A percentile compares a stretch with the other conserved stretches of the same genome.
These are phyloP conservation scores for Pholis gunnellus DNA, from an alignment of 2,113 vertebrate species.

Conservation along the genomic window DNA sequence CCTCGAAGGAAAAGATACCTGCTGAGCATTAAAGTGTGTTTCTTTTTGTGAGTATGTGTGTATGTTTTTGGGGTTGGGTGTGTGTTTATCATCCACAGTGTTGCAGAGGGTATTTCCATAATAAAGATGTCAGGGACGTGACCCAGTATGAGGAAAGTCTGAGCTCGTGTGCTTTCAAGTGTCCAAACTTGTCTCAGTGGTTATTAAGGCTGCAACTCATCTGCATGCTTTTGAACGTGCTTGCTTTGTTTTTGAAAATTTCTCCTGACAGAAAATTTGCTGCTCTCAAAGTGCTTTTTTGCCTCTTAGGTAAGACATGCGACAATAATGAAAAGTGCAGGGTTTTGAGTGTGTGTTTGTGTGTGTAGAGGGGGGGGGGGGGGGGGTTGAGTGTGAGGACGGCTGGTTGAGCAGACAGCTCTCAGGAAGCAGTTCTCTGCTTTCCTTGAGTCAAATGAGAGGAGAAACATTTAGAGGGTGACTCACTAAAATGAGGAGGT, in stretches of 20 bases:
- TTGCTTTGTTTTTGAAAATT: constrained; percentile 40
- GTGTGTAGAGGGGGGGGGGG: neutral
- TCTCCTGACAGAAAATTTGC: neutral
- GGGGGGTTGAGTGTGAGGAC: constrained; percentile 2
- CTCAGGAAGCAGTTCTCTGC: constrained; percentile 50
- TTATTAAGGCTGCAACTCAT: constrained; percentile 54
- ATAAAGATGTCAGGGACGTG: constrained; percentile 44
- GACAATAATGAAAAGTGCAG: constrained; percentile 63
- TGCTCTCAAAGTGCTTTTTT: constrained; percentile 29
- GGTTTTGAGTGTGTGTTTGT: neutral
- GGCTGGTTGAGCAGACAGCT: constrained; percentile 49
- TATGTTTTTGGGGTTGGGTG: constrained; percentile 83
- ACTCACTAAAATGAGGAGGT: constrained; percentile 65
- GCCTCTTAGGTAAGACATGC: constrained; percentile 54
- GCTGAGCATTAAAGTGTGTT: constrained; percentile 80
- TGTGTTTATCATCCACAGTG: constrained; percentile 89
- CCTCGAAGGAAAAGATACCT: constrained; percentile 56
- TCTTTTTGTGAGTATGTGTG: constrained; percentile 85
- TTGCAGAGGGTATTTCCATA: constrained; percentile 90
- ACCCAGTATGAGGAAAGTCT: constrained; percentile 51
- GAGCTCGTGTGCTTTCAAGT: constrained; percentile 53
- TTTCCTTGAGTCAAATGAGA: constrained; percentile 65
- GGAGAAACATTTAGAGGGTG: constrained; percentile 63
- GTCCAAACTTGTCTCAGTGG: constrained; percentile 42
- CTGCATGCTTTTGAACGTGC: constrained; percentile 38